Base-by-base conservation (phyloP, 2,888 invertebrate species). In the Caenorhabditis imperialis region DNA sequence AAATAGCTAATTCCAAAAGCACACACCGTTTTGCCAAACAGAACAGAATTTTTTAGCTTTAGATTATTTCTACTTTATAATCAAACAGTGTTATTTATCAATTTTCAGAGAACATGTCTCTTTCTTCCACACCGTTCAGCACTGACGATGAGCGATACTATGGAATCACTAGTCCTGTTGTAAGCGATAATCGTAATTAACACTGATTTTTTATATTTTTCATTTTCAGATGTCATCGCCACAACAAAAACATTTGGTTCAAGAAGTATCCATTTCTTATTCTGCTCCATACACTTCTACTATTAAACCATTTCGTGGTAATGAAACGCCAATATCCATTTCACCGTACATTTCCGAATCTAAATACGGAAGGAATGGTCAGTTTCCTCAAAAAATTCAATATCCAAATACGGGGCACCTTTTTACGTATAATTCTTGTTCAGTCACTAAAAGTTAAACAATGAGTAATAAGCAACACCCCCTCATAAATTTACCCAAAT, bases 251-350 rank as follows among this genome's bases (percentile, higher is more conserved):
- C 72, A 72, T 6, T 25, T 78, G 2, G 60, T 78, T 38, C 78
- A 78, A 62, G 78, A 78, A 69, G 63, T 78, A 12, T 65, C 78
- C n/a, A 33, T 78, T 10, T 54, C 70, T 10, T 78, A 78, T 47
- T 78, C 78, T 5, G 61, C 76, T 25, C 78, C 78, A 5, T 62
- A 62, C 14, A 62, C 61, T 3, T 42, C 65, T 3, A 48, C 69
- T 22, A 45, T 65, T 40, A 69, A 73, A 25, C 54, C 23, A n/a
- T n/a, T n/a, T n/a, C n/a, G n/a, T n/a, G n/a, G n/a, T n/a, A n/a
- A n/a, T n/a, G n/a, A n/a, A n/a, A n/a, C n/a, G n/a, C n/a, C n/a
- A n/a, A n/a, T n/a, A n/a, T n/a, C n/a, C n/a, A n/a, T n/a, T n/a
- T 63, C 47, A 3, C 47, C 45, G 20, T 47, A 54, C 37, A 25